A percentile compares a stretch with the other conserved stretches of the same genome.
Evolutionary conservation across 2,113 vertebrate genomes (phyloP).

Genomic region (Passer domesticus): DNA sequence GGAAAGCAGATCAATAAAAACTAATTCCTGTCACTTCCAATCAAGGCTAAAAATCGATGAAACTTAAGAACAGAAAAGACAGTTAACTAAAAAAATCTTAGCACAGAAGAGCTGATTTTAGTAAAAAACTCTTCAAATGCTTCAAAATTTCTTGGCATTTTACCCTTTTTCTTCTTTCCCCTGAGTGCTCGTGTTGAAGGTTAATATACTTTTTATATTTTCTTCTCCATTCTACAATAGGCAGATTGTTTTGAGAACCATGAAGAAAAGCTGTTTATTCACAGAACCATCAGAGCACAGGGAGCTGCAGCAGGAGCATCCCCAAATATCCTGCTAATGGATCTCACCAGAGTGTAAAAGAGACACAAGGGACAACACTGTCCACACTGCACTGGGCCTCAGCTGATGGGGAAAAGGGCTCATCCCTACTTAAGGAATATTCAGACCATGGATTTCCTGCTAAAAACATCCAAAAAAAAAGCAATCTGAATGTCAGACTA

Average conservation of each 20-base stretch:
- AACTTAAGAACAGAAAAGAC: slow-evolving; percentile 25
- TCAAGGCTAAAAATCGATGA: slow-evolving; percentile 38
- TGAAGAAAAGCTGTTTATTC: not conserved
- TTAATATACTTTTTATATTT: not conserved
- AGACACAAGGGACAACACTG: not conserved
- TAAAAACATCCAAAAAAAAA: not conserved
- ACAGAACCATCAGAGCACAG: not conserved
- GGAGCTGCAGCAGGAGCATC: not conserved
- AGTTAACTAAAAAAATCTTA: not conserved
- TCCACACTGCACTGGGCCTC: not conserved
- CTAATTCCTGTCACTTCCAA: slow-evolving; percentile 53
- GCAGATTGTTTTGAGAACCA: not conserved
- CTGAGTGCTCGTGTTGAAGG: not conserved
- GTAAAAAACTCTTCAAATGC: slow-evolving; percentile 1
- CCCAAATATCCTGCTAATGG: not conserved
- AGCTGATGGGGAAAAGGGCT: not conserved
- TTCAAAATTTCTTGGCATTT: not conserved
- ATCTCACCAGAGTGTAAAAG: not conserved
- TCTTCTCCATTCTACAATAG: not conserved
- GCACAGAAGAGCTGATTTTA: slow-evolving; percentile 1
- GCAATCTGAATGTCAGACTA: not conserved
- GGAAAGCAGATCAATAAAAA: slow-evolving; percentile 59
- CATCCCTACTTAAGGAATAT: not conserved
- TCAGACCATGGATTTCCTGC: not conserved
- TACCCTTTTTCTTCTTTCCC: not conserved